These are phyloP conservation scores for Oceanodroma leucorhoa DNA, from an alignment of 2,797 vertebrate genomes.

Conservation along the genomic window DNA sequence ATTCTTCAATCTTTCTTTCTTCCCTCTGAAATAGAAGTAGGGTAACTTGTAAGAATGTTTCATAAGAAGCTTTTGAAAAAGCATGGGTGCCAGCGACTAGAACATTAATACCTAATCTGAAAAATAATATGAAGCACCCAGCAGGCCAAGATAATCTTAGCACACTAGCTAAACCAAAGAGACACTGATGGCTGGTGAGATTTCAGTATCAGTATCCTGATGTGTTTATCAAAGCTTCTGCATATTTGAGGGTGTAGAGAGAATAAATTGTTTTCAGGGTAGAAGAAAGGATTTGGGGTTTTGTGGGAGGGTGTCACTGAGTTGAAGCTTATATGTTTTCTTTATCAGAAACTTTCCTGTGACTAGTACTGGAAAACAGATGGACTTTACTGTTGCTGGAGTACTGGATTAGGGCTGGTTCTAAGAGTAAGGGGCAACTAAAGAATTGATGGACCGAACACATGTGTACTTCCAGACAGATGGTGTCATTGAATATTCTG, in stretches of 20 bases:
- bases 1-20: neutral
- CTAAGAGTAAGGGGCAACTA: neutral
- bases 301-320: neutral
- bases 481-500: neutral
- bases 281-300: neutral
- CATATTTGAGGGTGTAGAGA: neutral
- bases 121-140: neutral
- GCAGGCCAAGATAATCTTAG: neutral
- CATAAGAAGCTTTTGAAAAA: neutral
- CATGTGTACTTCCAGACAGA: neutral
- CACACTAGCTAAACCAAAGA: neutral
- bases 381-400: neutral
- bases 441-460: neutral
- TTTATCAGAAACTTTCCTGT: neutral
- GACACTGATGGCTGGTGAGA: neutral
- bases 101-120: neutral
- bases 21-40: neutral
- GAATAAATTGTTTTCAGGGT: neutral
- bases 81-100: neutral
- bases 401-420: neutral
- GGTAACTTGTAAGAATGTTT: neutral
- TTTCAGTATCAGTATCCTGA: neutral
- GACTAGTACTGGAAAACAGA: neutral
- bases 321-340: neutral
- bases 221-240: neutral